Evolutionary conservation across 2,113 vertebrate species (phyloP).

Genomic region (Cebidichthys violaceus): DNA sequence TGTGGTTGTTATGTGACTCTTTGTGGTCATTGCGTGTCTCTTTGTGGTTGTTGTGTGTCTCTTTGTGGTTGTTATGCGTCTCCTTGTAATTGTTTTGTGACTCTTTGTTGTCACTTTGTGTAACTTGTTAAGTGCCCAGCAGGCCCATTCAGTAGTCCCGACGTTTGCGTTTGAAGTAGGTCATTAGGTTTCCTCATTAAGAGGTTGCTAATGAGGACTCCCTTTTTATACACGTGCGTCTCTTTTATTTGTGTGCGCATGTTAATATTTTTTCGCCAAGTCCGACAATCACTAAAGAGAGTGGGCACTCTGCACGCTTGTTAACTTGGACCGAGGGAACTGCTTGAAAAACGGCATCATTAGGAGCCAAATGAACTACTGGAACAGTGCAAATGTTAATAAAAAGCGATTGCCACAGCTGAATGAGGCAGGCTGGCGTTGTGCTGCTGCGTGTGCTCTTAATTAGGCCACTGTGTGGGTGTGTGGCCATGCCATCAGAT

Average conservation of each 20-base stretch:
- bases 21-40: too few species aligned
- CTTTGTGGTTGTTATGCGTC: too few species aligned
- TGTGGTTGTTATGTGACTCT: too few species aligned
- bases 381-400: constrained; percentile 42
- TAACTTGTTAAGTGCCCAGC: too few species aligned
- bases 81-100: too few species aligned
- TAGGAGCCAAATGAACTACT: constrained; percentile 27
- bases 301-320: not conserved
- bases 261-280: not conserved
- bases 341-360: constrained; percentile 23
- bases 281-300: not conserved
- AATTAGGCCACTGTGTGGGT: constrained; percentile 57
- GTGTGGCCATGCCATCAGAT: constrained; percentile 42
- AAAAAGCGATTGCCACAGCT: constrained; percentile 7
- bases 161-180: not conserved
- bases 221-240: not conserved
- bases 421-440: constrained; percentile 22
- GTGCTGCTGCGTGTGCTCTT: constrained; percentile 19
- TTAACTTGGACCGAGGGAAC: not conserved
- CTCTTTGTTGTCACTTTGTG: too few species aligned
- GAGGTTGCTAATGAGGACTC: not conserved
- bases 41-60: too few species aligned
- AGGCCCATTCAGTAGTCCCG: not conserved
- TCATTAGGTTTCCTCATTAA: not conserved
- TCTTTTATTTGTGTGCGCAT: not conserved